Percentiles rank a stretch among this genome's conserved stretches.
Evolutionary conservation across 64 coral and sea anemone species (phyloP).

Genomic region (Cladopsammia gracilis): DNA sequence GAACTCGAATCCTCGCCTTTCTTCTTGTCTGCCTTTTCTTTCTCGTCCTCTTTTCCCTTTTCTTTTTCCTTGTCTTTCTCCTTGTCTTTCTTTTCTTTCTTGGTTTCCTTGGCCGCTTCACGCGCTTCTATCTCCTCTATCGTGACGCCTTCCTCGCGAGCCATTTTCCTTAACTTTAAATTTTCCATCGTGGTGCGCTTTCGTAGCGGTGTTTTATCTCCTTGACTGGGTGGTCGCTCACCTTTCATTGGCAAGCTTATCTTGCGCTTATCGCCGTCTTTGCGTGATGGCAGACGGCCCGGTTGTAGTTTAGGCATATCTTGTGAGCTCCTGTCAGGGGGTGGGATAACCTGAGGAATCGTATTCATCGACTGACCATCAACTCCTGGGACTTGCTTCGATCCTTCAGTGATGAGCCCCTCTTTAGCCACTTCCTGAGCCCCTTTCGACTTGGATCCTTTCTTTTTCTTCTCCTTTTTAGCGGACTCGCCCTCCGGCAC

Average conservation of each 20-base stretch:
- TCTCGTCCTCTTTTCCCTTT: slow-evolving; percentile 63
- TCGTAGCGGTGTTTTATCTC: slow-evolving; percentile 58
- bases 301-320: slow-evolving; percentile 39
- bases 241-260: slow-evolving; percentile 70
- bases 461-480: slow-evolving; percentile 86
- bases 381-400: slow-evolving; percentile 20
- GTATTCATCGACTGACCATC: slow-evolving; percentile 28
- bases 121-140: slow-evolving; percentile 89
- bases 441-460: slow-evolving; percentile 60
- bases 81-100: slow-evolving; percentile 54
- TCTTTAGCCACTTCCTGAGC: slow-evolving; percentile 59
- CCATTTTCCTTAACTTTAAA: slow-evolving; percentile 80
- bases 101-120: slow-evolving; percentile 54
- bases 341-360: slow-evolving; percentile 73
- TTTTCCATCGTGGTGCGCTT: slow-evolving; percentile 81
- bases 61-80: slow-evolving; percentile 51
- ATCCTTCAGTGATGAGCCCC: slow-evolving; percentile 86
- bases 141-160: slow-evolving; percentile 82
- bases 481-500: slow-evolving; percentile 55
- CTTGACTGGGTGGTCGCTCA: slow-evolving; percentile 68
- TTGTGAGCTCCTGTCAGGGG: slow-evolving; percentile 19
- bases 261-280: slow-evolving; percentile 57
- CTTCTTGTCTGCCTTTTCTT: slow-evolving; percentile 71
- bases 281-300: slow-evolving; percentile 36
- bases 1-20: slow-evolving; percentile 74